These are phyloP conservation scores for Junonia oenone DNA, from an alignment of 2,888 invertebrate species.

Conservation along the genomic window DNA sequence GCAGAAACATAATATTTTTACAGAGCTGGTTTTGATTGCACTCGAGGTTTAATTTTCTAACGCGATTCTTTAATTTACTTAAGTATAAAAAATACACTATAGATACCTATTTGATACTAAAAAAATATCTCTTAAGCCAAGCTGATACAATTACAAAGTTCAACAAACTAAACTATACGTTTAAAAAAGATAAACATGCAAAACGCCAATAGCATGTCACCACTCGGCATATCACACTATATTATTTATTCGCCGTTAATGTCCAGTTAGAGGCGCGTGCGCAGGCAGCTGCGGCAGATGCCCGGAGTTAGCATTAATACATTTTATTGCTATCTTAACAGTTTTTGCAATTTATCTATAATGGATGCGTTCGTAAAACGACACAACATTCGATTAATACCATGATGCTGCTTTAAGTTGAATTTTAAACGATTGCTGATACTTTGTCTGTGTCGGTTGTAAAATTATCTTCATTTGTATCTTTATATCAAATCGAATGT, in stretches of 20 bases:
- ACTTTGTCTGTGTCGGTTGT: background rate
- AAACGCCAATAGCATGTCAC: slow-evolving; percentile 8
- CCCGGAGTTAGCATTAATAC: slow-evolving; percentile 10
- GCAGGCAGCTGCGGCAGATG: slow-evolving; percentile 27
- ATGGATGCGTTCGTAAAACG: slow-evolving; percentile 11
- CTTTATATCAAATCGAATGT: no score
- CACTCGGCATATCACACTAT: slow-evolving; percentile 8
- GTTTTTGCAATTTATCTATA: slow-evolving; percentile 20
- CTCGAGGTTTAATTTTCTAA: no score
- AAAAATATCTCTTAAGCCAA: background rate
- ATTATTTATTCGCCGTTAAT: slow-evolving; percentile 16
- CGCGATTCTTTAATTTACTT: no score
- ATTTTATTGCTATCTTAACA: slow-evolving; percentile 18
- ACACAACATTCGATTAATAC: slow-evolving; percentile 2
- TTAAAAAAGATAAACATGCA: background rate
- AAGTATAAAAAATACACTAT: no score
- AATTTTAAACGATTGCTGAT: background rate
- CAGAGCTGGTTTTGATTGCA: no score
- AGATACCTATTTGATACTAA: no score
- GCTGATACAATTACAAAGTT: no score
- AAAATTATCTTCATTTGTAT: background rate
- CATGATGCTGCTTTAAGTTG: background rate
- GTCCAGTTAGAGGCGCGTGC: slow-evolving; percentile 24
- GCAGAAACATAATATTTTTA: no score
- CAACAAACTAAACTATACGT: no score